Percentiles rank a stretch among this genome's conserved stretches.
Evolutionary conservation across 53 echinoderm and acorn worm species (phyloP).

Genomic region (Luidia sarsii): DNA sequence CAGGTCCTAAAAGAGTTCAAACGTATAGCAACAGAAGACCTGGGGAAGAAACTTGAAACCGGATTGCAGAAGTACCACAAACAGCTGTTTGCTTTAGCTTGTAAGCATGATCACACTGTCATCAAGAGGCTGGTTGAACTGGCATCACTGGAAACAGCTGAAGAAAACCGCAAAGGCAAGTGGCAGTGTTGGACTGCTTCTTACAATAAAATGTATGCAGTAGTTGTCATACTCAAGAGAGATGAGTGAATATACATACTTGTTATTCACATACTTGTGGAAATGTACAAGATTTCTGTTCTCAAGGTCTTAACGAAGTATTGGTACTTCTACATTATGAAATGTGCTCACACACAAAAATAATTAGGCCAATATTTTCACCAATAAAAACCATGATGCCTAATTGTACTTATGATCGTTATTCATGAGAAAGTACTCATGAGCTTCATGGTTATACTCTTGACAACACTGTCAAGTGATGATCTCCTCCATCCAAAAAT

Average conservation of each 20-base stretch:
- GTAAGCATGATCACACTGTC: neutral
- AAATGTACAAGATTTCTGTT: too few species aligned
- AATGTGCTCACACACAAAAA: too few species aligned
- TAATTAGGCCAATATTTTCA: too few species aligned
- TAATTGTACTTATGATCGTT: too few species aligned
- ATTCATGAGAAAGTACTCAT: too few species aligned
- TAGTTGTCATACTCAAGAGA: neutral
- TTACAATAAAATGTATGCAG: neutral
- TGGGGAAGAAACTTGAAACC: neutral
- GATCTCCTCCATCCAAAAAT: too few species aligned
- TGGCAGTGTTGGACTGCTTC: too few species aligned
- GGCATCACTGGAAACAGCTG: neutral
- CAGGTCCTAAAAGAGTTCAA: neutral
- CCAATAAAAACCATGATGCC: too few species aligned
- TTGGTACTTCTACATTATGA: too few species aligned
- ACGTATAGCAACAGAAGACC: neutral
- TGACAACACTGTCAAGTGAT: too few species aligned
- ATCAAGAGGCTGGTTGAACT: neutral
- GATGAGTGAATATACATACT: neutral
- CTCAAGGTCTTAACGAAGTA: too few species aligned
- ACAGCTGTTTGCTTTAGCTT: neutral
- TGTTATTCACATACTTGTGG: neutral
- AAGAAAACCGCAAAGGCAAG: neutral
- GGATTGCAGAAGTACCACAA: neutral
- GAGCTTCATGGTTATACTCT: too few species aligned